Base-by-base conservation (phyloP, 2,888 invertebrate genomes). In the Cheilosia variabilis region DNA sequence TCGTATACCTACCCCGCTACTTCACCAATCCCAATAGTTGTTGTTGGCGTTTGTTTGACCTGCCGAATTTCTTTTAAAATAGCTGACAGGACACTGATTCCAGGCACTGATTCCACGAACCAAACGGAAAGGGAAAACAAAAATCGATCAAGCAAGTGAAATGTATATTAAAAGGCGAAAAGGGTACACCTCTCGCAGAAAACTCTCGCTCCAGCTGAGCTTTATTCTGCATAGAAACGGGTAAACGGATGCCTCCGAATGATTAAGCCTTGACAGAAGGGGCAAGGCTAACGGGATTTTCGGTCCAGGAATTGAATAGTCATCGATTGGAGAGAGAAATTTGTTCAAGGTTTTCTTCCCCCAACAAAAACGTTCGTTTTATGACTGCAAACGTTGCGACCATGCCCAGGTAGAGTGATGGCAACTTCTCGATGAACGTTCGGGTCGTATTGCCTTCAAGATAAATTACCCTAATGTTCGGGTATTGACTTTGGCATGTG, bases 11-110 rank as follows among this genome's bases (percentile, higher is more conserved):
- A 71, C 57, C 19, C 2, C 24, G 19, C 17, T 52, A 43, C 3
- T 63, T 60, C 53, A 13, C 1, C 17, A n/a, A 34, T 15, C 47
- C 13, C 5, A 3, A 22, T 7, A 6, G 1, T 17, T 9, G 17
- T 17, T 17, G 5, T 34, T 34, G 10, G 34, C 10, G 10, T 7
- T 7, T 17, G 6, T 45, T 19, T 60, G 27, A 22, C 31, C 13
- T 10, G 17, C 0, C 50, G 52, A 52, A 57, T 41, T 10, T 50
- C 37, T 50, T 62, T 13, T 15, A 22, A 75, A 80, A 80, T 45
- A 43, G 86, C 81, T 81, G 81, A 73, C 86, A 68, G 62, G 76
- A 63, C 81, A 81, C 55, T n/a, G n/a, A n/a, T n/a, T n/a, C n/a
- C 63, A 43, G 69, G 24, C 24, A 65, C 53, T 77, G 63, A 76